Evolutionary conservation across 2,797 vertebrate genomes (phyloP).

Genomic region (Smutsia temminckii): DNA sequence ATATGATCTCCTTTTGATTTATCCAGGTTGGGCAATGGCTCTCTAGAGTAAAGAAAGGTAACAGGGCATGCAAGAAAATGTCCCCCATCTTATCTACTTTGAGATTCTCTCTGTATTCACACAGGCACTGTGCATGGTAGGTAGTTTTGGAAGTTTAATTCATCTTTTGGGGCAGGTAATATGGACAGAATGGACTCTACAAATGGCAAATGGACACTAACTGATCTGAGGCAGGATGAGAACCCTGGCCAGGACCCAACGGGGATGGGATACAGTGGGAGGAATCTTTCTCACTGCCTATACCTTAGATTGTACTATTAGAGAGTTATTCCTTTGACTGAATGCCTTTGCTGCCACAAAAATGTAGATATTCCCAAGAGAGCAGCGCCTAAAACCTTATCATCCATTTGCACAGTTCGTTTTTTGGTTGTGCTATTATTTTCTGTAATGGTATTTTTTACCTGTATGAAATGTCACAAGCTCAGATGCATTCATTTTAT

Average conservation of each 20-base stretch:
- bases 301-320: background rate
- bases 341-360: constrained; percentile 34
- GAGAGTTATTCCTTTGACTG: constrained; percentile 18
- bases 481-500: constrained; percentile 53
- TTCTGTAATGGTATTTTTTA: constrained; percentile 10
- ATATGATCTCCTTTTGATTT: background rate
- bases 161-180: background rate
- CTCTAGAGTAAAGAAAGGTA: background rate
- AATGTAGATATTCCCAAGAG: constrained; percentile 18
- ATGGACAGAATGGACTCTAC: background rate
- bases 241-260: background rate
- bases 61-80: background rate
- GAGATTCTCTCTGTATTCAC: background rate
- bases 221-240: background rate
- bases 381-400: background rate
- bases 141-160: background rate
- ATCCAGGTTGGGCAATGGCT: background rate
- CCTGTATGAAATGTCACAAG: constrained; percentile 56
- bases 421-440: background rate
- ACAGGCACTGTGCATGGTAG: background rate
- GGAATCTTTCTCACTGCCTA: background rate
- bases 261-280: background rate
- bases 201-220: background rate
- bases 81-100: background rate
- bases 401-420: background rate